Conservation (phyloP, 2,888 invertebrate genomes). For the Eilema caniola region DNA sequence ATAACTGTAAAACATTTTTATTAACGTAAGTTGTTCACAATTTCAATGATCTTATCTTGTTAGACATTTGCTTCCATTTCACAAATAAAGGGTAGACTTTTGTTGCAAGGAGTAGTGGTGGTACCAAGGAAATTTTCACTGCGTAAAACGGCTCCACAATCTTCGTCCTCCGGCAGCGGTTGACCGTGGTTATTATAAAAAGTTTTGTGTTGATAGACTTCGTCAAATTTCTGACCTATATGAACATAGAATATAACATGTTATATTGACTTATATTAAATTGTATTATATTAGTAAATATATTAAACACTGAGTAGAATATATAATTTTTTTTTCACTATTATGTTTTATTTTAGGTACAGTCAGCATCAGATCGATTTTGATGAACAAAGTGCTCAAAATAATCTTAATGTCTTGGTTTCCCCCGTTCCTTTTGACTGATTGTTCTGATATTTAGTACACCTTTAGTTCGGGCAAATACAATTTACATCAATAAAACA, state of each 20-base stretch:
- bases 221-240: conserved; percentile 49
- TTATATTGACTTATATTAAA: too few species aligned
- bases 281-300: too few species aligned
- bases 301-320: too few species aligned
- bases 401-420: too few species aligned
- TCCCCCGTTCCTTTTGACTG: too few species aligned
- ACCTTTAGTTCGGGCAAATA: too few species aligned
- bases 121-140: neutral
- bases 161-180: neutral
- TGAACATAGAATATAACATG: conserved; percentile 6
- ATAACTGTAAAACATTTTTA: neutral
- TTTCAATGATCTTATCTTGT: neutral
- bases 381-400: too few species aligned
- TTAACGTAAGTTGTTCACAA: neutral
- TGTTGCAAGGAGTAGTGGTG: conserved; percentile 22
- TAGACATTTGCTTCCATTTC: conserved; percentile 38
- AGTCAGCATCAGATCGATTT: too few species aligned
- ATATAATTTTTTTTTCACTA: too few species aligned
- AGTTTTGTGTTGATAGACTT: conserved; percentile 22
- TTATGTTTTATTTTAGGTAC: too few species aligned
- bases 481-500: too few species aligned
- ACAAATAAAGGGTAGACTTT: conserved; percentile 44
- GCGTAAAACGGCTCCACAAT: conserved; percentile 33
- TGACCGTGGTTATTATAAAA: neutral
- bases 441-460: too few species aligned